phyloP scores from a whole-genome alignment of 2,888 invertebrate species.

The Cantharis nigra region DNA sequence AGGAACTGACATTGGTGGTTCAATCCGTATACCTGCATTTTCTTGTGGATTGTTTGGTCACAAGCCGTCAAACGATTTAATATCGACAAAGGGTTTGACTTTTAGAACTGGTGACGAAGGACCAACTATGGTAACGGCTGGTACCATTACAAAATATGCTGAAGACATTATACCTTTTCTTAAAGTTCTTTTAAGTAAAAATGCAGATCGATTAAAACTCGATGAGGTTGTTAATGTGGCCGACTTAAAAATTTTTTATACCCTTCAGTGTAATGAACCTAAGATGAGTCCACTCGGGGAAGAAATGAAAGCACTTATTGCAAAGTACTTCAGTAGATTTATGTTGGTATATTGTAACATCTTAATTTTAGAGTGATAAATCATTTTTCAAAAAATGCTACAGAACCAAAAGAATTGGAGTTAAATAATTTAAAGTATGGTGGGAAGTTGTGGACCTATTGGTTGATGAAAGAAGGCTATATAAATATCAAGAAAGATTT shows the following conservation, averaged over 20 bases:
- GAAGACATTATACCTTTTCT: slow-evolving; percentile 81
- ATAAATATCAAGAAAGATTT: slow-evolving; percentile 65
- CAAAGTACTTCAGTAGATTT: slow-evolving; percentile 53
- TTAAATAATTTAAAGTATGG: slow-evolving; percentile 60
- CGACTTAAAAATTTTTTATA: slow-evolving; percentile 75
- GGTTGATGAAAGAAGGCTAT: slow-evolving; percentile 72
- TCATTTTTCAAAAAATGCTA: slow-evolving; percentile 51
- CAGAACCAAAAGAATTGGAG: slow-evolving; percentile 44
- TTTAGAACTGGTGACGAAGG: slow-evolving; percentile 69
- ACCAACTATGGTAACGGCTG: slow-evolving; percentile 81
- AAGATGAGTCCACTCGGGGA: slow-evolving; percentile 71
- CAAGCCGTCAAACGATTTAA: slow-evolving; percentile 67
- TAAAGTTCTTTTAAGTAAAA: slow-evolving; percentile 65
- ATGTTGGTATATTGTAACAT: neutral
- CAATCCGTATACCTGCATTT: slow-evolving; percentile 89
- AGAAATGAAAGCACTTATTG: slow-evolving; percentile 69
- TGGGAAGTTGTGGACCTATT: slow-evolving; percentile 73
- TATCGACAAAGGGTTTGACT: slow-evolving; percentile 62
- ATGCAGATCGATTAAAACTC: slow-evolving; percentile 61
- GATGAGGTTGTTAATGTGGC: slow-evolving; percentile 66
- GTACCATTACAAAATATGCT: slow-evolving; percentile 80
- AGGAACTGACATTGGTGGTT: slow-evolving; percentile 95
- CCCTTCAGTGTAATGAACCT: slow-evolving; percentile 74
- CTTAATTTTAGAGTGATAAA: slow-evolving; percentile 49
- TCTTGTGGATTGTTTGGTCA: slow-evolving; percentile 89